These are phyloP conservation scores for Bombus affinis DNA, from an alignment of 1,140 invertebrate genomes.

Conservation along the genomic window DNA sequence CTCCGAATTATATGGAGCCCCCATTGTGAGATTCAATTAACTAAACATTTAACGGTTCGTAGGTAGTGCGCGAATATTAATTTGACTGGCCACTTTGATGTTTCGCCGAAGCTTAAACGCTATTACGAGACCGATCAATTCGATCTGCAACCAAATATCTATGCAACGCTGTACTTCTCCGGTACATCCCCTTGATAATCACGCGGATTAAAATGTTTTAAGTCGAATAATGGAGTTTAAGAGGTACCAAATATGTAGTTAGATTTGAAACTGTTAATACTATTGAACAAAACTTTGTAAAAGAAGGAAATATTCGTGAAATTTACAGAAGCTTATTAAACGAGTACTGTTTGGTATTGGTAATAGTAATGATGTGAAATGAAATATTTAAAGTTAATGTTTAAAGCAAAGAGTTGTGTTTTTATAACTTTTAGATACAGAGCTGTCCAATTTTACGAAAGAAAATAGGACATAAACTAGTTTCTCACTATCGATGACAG, in stretches of 20 bases:
- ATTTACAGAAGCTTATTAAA: too few relatives aligned
- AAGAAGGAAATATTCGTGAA: not conserved
- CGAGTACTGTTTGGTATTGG: too few relatives aligned
- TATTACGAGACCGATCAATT: not conserved
- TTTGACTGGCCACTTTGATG: conserved; percentile 12
- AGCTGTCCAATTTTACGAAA: too few relatives aligned
- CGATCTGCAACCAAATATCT: not conserved
- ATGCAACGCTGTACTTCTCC: too few relatives aligned
- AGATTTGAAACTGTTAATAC: not conserved
- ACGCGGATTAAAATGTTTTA: not conserved
- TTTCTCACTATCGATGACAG: too few relatives aligned
- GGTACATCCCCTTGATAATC: not conserved
- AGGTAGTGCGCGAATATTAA: not conserved
- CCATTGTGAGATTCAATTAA: not conserved
- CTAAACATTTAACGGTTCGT: not conserved
- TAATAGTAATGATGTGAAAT: too few relatives aligned
- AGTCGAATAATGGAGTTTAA: not conserved
- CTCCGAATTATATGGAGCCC: not conserved
- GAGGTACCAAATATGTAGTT: not conserved
- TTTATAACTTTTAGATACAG: too few relatives aligned
- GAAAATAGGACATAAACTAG: too few relatives aligned
- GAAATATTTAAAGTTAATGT: too few relatives aligned
- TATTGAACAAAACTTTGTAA: not conserved
- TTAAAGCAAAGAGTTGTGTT: too few relatives aligned
- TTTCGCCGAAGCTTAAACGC: not conserved